A percentile compares a stretch with the other conserved stretches of the same genome.
These are phyloP conservation scores for Notodonta dromedarius DNA, from an alignment of 2,888 invertebrate species.

Conservation along the genomic window DNA sequence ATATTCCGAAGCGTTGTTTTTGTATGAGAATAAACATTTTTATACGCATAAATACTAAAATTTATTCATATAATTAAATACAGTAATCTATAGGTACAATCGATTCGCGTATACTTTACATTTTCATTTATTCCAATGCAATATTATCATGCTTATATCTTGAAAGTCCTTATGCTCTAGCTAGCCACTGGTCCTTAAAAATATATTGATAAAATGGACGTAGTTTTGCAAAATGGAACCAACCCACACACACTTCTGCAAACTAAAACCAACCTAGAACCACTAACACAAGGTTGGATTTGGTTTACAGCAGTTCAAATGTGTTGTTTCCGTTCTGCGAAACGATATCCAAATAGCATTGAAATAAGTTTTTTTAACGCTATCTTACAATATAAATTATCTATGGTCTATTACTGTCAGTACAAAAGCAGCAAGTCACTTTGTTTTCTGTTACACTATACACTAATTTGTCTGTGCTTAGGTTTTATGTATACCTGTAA, in stretches of 20 bases:
- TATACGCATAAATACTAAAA: slow-evolving; percentile 14
- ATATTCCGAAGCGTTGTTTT: too few relatives aligned
- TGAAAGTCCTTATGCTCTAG: too few relatives aligned
- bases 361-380: slow-evolving; percentile 17
- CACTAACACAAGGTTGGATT: too few relatives aligned
- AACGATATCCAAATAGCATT: slow-evolving; percentile 12
- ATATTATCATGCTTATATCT: background rate
- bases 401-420: slow-evolving; percentile 22
- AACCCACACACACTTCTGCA: too few relatives aligned
- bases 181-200: too few relatives aligned
- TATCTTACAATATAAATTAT: slow-evolving; percentile 17
- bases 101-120: slow-evolving; percentile 36
- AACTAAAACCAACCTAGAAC: too few relatives aligned
- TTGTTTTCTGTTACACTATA: slow-evolving; percentile 12
- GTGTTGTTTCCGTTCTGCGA: too few relatives aligned
- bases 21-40: background rate
- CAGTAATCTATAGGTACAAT: slow-evolving; percentile 29
- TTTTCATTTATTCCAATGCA: background rate
- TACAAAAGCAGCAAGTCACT: slow-evolving; percentile 25
- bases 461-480: slow-evolving; percentile 26
- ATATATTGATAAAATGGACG: too few relatives aligned
- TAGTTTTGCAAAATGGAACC: too few relatives aligned
- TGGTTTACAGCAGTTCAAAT: too few relatives aligned
- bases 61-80: slow-evolving; percentile 19
- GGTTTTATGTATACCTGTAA: slow-evolving; percentile 7